These are phyloP conservation scores for Zosterops pallidus DNA, from an alignment of 2,113 vertebrate species.

Conservation along the genomic window DNA sequence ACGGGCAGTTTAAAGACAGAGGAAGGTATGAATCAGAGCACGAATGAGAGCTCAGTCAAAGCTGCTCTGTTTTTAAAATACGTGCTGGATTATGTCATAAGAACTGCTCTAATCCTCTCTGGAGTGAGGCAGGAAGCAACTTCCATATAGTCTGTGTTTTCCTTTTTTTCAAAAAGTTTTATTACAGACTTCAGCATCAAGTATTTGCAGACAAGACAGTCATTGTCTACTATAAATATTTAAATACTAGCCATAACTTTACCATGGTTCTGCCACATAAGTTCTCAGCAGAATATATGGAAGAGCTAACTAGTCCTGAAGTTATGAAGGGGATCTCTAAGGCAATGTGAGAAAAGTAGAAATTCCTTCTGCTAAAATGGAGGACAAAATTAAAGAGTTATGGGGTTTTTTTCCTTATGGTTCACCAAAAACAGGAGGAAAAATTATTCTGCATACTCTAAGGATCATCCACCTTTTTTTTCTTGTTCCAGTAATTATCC, in stretches of 20 bases:
- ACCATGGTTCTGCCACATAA: neutral
- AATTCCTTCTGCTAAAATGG: neutral
- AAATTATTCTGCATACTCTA: neutral
- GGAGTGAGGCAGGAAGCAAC: neutral
- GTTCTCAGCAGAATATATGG: neutral
- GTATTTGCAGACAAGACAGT: neutral
- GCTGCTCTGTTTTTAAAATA: neutral
- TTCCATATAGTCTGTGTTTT: neutral
- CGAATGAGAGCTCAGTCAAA: neutral
- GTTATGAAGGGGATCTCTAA: neutral
- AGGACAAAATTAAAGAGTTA: neutral
- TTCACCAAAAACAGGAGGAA: neutral
- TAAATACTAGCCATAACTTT: neutral
- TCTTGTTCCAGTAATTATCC: neutral
- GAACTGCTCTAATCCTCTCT: neutral
- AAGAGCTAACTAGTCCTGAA: neutral
- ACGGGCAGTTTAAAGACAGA: neutral
- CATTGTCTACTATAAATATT: neutral
- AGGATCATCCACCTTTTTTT: neutral
- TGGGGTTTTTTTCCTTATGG: rapidly evolving
- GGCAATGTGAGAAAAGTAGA: neutral
- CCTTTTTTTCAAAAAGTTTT: neutral
- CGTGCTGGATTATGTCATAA: neutral
- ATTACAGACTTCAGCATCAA: neutral
- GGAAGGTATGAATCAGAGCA: neutral